Base-by-base conservation (phyloP, 2,797 vertebrate species). In the Eremophila alpestris region DNA sequence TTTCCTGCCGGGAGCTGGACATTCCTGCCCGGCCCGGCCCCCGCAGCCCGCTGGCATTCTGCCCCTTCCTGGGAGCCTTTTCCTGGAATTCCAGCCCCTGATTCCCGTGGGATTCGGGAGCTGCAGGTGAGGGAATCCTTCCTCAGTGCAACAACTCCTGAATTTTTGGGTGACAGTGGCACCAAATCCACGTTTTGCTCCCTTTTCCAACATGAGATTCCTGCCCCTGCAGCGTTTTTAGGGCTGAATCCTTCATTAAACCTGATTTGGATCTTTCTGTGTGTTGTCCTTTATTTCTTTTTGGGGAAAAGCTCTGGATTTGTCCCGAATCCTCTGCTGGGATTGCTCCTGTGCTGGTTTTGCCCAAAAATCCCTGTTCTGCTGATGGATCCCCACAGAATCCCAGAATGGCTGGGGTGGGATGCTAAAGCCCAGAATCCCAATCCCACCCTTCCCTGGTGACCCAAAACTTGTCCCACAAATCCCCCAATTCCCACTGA, bases 261-360 rank as follows among this genome's bases (percentile, higher is more conserved):
- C 30, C 11, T 0, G 15, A 45, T 40, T 13, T 48, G 40, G 40
- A 8, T 2, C 2, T 38, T 52, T 13, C 17, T 0, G 1, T 3
- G 16, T 5, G 0, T 16, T 16, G 55, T 24, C 51, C 38, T 58
- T 45, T 32, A 3, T 63, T 40, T 48, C 36, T 46, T 30, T 26
- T 40, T 12, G 16, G 17, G 30, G 41, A 13, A 55, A 13, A 60
- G 3, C 10, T 73, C 49, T 41, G 41, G 17, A 17, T 62, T n/a
- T 49, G 9, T 38, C 56, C 38, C 18, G 17, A 4, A 13, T 4
- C 6, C 51, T 68, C 29, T 23, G 3, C 5, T 9, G 6, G 1
- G 45, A 2, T 30, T 9, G 17, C 4, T 18, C 5, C 12, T 13
- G 0, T 7, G 9, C 4, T 16, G 4, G 1, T 21, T 38, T 46